Base-by-base conservation (phyloP, 64 coral and sea anemone species). In the Montipora efflorescens region DNA sequence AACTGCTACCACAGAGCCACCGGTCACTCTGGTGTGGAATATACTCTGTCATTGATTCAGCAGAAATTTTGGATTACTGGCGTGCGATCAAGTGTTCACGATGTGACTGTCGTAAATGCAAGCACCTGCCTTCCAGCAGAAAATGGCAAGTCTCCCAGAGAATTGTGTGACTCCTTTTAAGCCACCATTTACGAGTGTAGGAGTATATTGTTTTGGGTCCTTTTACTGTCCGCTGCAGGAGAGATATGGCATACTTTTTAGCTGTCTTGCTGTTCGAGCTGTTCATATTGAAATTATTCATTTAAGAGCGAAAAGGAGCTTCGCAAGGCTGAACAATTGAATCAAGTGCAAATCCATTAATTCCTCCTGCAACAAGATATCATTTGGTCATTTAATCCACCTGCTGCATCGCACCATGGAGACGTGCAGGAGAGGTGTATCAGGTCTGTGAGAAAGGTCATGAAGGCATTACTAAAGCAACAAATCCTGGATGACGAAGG, bases 171-270 rank as follows among this genome's bases (percentile, higher is more conserved):
- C 77, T 4, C 46, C 77, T 48, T 49, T 14, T 48, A 79, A 47
- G 50, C 50, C 77, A 79, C 77, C 77, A 79, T 79, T 79, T 44
- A 49, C 77, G 11, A 16, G 5, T n/a, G 77, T 79, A 15, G 77
- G 77, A 13, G 36, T 79, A 10, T 36, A 79, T 49, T 79, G 28
- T 4, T 79, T 79, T 79, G 25, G 77, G 87, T 18, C 87, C 87
- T 9, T 89, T 89, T 15, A 4, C 10, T 74, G 84, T 88, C 5
- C 68, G 84, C 11, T 44, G 84, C 4, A 68, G 66, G 47, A 53
- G 19, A 79, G 50, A n/a, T 48, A 79, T 12, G 45, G 77, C 4
- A 13, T 13, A 6, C 20, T 79, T 15, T 79, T 79, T 47, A 79
- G 43, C 4, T 79, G 77, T 47, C 77, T 79, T 15, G 43, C 77